These are phyloP conservation scores for Ispidina picta DNA, from an alignment of 2,797 vertebrate genomes.

Conservation along the genomic window DNA sequence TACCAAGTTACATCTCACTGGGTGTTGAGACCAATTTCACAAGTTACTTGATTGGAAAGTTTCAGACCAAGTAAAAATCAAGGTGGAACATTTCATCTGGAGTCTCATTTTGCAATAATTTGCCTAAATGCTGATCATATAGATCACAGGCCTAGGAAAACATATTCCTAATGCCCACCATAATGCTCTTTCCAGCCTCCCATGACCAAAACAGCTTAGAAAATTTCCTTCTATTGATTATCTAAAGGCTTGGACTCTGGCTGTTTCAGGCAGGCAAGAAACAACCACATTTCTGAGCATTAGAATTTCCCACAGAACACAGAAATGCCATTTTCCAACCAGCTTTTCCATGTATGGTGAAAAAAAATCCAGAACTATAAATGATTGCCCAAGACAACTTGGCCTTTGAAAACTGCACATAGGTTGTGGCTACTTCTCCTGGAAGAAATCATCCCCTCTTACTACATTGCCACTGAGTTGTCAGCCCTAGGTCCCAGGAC, in stretches of 20 bases:
- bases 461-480: background rate
- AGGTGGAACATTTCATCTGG: background rate
- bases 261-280: background rate
- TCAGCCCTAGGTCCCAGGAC: background rate
- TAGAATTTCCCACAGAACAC: background rate
- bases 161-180: background rate
- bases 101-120: background rate
- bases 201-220: background rate
- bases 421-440: background rate
- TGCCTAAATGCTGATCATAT: background rate
- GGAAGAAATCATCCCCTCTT: background rate
- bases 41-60: background rate
- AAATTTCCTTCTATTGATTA: background rate
- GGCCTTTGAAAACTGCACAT: background rate
- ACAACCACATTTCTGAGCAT: background rate
- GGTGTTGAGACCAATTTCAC: background rate
- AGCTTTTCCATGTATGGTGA: background rate
- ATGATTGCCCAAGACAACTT: background rate
- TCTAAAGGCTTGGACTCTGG: background rate
- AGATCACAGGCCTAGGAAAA: background rate
- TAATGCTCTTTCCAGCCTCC: background rate
- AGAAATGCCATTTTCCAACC: background rate
- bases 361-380: background rate
- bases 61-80: background rate
- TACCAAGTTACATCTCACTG: background rate